phyloP scores from a whole-genome alignment of 2,888 invertebrate genomes.

The Cephus spinipes region DNA sequence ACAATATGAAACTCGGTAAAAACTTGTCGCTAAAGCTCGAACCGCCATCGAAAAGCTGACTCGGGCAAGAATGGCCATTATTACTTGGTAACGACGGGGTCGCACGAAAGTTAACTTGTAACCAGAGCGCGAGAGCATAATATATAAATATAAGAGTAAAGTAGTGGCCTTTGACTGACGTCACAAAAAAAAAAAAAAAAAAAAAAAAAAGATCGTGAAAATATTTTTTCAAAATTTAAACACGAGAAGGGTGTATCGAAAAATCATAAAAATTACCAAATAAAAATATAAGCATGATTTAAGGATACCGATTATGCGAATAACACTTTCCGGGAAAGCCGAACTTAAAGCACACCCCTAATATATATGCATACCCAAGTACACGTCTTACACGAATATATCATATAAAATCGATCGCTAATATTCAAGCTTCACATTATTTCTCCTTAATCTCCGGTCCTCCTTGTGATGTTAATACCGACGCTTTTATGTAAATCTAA shows the following conservation, averaged over 20 bases:
- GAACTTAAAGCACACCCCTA: neutral
- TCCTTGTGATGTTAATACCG: slow-evolving; percentile 1
- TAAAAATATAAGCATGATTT: neutral
- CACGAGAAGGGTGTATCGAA: neutral
- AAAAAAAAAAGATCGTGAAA: no score
- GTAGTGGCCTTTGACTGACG: neutral
- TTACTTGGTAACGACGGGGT: neutral
- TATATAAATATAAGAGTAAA: neutral
- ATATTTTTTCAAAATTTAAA: neutral
- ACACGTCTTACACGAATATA: neutral
- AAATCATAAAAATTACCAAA: neutral
- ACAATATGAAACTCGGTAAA: slow-evolving; percentile 1
- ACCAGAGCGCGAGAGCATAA: neutral
- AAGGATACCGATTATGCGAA: neutral
- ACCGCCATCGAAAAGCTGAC: slow-evolving; percentile 3
- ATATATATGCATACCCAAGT: neutral
- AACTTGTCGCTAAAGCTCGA: neutral
- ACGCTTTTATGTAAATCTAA: neutral
- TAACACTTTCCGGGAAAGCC: neutral
- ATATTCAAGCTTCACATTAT: neutral
- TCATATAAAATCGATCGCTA: neutral
- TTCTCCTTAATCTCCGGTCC: neutral
- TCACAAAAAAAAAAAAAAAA: neutral
- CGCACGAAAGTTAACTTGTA: neutral
- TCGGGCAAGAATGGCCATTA: slow-evolving; percentile 4